A percentile compares a stretch with the other conserved stretches of the same genome.
Evolutionary conservation across 2,888 invertebrate genomes (phyloP).

Genomic region (Oxycera nigricornis): DNA sequence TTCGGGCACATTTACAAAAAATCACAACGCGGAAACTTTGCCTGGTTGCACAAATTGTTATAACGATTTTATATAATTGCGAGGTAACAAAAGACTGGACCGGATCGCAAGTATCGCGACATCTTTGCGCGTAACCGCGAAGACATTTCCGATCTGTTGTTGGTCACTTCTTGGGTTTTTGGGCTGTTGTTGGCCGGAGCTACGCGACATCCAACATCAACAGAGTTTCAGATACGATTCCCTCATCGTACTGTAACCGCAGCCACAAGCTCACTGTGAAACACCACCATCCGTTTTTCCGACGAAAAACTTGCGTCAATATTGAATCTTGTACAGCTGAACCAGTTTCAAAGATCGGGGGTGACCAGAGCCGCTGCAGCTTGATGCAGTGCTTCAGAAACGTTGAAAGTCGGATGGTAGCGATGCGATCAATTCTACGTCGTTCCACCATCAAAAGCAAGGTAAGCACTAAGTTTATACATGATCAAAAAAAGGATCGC

Average conservation of each 20-base stretch:
- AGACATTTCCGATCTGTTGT: background rate
- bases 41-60: background rate
- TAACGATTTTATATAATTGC: background rate
- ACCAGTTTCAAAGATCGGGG: conserved; percentile 19
- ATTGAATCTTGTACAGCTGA: background rate
- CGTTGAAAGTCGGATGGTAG: too few relatives aligned
- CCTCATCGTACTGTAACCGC: background rate
- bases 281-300: conserved; percentile 15
- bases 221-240: background rate
- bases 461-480: too few relatives aligned
- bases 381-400: background rate
- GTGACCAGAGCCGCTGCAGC: conserved; percentile 6
- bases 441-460: too few relatives aligned
- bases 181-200: conserved; percentile 1
- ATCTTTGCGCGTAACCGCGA: background rate
- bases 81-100: background rate
- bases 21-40: background rate
- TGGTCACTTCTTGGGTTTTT: background rate
- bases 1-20: background rate
- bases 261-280: background rate
- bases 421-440: too few relatives aligned
- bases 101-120: too few relatives aligned
- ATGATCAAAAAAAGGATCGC: too few relatives aligned
- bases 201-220: background rate
- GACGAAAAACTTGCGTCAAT: conserved; percentile 2